These are phyloP conservation scores for Thalassaphorura encarpata DNA, from an alignment of 1,140 invertebrate species.

Conservation along the genomic window DNA sequence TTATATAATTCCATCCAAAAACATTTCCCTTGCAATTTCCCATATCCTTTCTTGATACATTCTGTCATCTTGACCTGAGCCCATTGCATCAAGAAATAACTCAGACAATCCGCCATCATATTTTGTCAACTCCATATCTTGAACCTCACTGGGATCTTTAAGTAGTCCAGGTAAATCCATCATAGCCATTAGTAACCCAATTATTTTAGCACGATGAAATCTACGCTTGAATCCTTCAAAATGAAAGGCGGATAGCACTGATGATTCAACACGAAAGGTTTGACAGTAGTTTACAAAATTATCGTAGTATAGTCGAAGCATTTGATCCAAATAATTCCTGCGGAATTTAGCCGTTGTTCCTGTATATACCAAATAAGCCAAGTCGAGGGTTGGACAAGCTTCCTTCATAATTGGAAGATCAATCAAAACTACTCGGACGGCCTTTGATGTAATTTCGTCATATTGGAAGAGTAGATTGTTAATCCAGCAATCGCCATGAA, in stretches of 20 bases:
- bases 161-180: not conserved
- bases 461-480: slow-evolving; percentile 43
- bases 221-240: slow-evolving; percentile 2
- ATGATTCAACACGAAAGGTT: not conserved
- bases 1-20: not conserved
- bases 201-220: slow-evolving; percentile 9
- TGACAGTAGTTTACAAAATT: slow-evolving; percentile 35
- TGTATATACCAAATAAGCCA: slow-evolving; percentile 48
- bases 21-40: not conserved
- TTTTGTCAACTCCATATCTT: not conserved
- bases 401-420: slow-evolving; percentile 49
- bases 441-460: slow-evolving; percentile 33
- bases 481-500: slow-evolving; percentile 41
- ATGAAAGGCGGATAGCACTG: not conserved
- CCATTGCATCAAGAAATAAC: not conserved
- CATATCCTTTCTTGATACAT: not conserved
- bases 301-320: slow-evolving; percentile 47
- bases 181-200: not conserved
- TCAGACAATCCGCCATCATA: too few species aligned
- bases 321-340: slow-evolving; percentile 38
- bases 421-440: slow-evolving; percentile 41
- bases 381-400: slow-evolving; percentile 47
- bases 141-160: slow-evolving; percentile 5
- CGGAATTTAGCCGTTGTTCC: slow-evolving; percentile 43
- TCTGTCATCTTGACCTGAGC: not conserved